Percentiles rank a stretch among this genome's conserved stretches.
Conservation (phyloP, 2,113 vertebrate species). For the Anas platyrhynchos region DNA sequence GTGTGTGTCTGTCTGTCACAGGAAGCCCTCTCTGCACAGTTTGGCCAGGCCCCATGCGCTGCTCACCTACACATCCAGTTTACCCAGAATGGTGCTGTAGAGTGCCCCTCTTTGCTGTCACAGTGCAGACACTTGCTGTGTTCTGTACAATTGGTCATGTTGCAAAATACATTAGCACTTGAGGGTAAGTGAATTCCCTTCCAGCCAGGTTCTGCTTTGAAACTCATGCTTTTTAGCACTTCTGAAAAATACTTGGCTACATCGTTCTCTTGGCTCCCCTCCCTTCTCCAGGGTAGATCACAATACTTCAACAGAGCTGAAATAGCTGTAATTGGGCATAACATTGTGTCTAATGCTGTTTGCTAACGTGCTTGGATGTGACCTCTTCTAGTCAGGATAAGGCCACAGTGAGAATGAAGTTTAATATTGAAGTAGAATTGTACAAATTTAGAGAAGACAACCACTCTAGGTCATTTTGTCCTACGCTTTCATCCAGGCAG, state of each 20-base stretch:
- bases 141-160: neutral
- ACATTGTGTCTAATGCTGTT: conserved; percentile 14
- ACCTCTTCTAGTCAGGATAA: neutral
- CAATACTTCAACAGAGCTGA: neutral
- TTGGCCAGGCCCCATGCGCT: neutral
- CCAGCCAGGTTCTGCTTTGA: neutral
- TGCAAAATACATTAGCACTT: conserved; percentile 16
- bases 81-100: neutral
- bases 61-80: neutral
- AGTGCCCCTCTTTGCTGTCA: neutral
- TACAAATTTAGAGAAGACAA: neutral
- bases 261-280: neutral
- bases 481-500: neutral
- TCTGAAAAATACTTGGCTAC: neutral
- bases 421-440: conserved; percentile 19
- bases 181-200: neutral
- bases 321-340: neutral
- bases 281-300: neutral
- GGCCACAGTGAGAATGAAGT: neutral
- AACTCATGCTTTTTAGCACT: conserved; percentile 18
- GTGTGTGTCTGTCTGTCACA: neutral
- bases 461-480: conserved; percentile 4
- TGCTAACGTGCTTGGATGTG: neutral
- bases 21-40: neutral
- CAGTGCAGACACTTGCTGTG: neutral